Conservation (phyloP, 37 sponge, comb jelly and placozoan genomes). For the Agelas oroides region DNA sequence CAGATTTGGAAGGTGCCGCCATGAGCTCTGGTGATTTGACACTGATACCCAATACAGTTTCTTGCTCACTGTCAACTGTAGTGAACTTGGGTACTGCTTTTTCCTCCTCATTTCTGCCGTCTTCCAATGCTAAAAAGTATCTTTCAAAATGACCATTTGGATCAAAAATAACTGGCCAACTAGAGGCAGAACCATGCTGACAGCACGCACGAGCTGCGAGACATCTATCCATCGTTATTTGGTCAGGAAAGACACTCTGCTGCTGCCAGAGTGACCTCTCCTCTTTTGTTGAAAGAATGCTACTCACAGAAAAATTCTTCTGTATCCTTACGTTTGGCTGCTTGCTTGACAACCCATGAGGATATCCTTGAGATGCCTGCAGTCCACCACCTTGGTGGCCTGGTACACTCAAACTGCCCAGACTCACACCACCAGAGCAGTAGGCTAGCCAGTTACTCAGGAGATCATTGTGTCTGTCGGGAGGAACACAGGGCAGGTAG, state of each 20-base stretch:
- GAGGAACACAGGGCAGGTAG: conserved; percentile 47
- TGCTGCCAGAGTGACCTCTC: conserved; percentile 54
- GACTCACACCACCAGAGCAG: conserved; percentile 46
- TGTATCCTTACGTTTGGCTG: conserved; percentile 36
- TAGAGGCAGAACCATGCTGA: background rate
- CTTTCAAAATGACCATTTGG: conserved; percentile 50
- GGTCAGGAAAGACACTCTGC: conserved; percentile 46
- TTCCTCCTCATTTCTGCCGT: no score
- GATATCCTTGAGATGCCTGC: background rate
- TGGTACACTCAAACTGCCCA: conserved; percentile 25
- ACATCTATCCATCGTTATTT: conserved; percentile 13
- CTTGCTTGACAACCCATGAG: background rate
- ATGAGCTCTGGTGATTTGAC: no score
- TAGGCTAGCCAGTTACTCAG: conserved; percentile 64
- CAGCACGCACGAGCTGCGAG: conserved; percentile 7
- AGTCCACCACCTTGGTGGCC: background rate
- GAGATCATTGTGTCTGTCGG: conserved; percentile 43
- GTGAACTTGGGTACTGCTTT: no score
- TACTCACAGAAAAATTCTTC: conserved; percentile 28
- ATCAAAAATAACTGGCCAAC: conserved; percentile 69
- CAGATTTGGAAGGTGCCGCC: background rate
- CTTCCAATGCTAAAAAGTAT: conserved; percentile 14
- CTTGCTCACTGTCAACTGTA: no score
- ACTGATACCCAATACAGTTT: no score
- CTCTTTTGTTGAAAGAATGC: conserved; percentile 24